phyloP scores from a whole-genome alignment of 2,797 vertebrate species.

The Cetoscarus ocellatus region DNA sequence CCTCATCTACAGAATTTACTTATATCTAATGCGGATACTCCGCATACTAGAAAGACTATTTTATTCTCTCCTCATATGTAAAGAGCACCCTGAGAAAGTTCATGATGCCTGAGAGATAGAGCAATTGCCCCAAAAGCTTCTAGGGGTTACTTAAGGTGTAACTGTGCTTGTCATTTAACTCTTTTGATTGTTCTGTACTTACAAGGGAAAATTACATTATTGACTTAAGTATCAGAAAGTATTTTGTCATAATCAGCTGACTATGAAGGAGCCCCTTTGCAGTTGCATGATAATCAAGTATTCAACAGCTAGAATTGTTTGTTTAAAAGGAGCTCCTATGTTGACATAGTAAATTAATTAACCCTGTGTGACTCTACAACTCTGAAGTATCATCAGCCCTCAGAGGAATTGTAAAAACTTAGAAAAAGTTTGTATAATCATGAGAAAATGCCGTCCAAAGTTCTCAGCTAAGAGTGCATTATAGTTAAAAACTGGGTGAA shows the following conservation, averaged over 20 bases:
- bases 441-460: background rate
- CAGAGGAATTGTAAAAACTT: background rate
- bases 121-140: too few species aligned
- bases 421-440: background rate
- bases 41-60: too few species aligned
- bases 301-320: background rate
- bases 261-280: background rate
- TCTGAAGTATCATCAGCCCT: background rate
- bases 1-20: too few species aligned
- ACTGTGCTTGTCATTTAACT: too few species aligned
- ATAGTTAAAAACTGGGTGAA: background rate
- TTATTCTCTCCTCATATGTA: too few species aligned
- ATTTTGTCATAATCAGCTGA: background rate
- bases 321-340: background rate
- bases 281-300: background rate
- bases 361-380: background rate
- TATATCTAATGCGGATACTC: too few species aligned
- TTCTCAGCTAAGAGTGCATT: background rate
- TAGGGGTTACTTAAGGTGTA: too few species aligned
- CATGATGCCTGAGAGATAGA: too few species aligned
- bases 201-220: background rate
- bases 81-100: too few species aligned
- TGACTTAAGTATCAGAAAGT: background rate
- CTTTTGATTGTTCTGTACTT: background rate
- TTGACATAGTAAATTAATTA: background rate